Percentiles rank a stretch among this genome's conserved stretches.
These are phyloP conservation scores for Aphodius sticticus DNA, from an alignment of 2,888 invertebrate genomes.

Conservation along the genomic window DNA sequence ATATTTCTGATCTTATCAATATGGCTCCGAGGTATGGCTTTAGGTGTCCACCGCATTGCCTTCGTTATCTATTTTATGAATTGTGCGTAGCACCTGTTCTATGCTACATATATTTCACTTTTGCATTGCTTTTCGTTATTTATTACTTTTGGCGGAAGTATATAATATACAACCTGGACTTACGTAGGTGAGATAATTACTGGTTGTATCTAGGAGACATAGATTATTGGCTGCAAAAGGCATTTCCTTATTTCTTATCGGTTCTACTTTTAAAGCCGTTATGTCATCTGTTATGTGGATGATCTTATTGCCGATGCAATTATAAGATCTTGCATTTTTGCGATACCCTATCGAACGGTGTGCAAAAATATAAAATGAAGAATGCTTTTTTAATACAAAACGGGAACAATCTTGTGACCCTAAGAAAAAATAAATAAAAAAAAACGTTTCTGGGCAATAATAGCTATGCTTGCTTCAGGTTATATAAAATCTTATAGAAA, in stretches of 20 bases:
- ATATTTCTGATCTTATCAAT: neutral
- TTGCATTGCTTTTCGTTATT: neutral
- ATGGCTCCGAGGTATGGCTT: neutral
- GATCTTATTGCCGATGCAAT: neutral
- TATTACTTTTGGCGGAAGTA: constrained; percentile 4
- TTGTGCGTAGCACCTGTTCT: neutral
- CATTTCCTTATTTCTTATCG: neutral
- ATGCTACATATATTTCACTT: neutral
- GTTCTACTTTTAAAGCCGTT: neutral
- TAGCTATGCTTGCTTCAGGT: neutral
- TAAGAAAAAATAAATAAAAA: no score
- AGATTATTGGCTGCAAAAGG: neutral
- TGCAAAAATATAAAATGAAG: neutral
- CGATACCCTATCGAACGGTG: neutral
- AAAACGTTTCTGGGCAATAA: constrained; percentile 7
- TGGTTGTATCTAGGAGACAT: neutral
- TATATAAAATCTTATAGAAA: no score
- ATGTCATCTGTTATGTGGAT: neutral
- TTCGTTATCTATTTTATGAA: neutral
- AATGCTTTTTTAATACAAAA: neutral
- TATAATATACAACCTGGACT: neutral
- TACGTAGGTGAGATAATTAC: constrained; percentile 4
- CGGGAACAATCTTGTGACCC: no score
- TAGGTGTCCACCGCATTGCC: neutral
- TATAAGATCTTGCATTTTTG: neutral